phyloP scores from a whole-genome alignment of 2,113 vertebrate genomes.

The Corythornis madagascariensis region DNA sequence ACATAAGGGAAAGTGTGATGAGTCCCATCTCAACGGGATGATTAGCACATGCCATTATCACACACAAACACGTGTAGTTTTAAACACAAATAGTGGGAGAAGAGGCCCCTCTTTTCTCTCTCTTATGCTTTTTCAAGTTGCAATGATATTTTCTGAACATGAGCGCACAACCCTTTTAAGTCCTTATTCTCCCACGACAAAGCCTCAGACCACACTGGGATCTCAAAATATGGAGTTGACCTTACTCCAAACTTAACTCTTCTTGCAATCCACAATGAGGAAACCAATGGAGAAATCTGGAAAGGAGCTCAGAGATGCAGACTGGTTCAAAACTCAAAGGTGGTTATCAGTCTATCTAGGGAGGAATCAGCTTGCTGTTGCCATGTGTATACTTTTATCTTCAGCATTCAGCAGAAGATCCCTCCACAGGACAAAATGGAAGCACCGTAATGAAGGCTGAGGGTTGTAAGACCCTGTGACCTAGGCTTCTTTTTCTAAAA shows the following conservation, averaged over 20 bases:
- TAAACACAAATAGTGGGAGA: too few species aligned
- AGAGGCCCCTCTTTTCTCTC: accelerated
- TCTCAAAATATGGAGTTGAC: background rate
- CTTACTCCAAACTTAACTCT: background rate
- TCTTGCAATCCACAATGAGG: background rate
- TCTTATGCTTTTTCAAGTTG: background rate
- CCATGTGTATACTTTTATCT: accelerated
- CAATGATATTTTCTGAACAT: background rate
- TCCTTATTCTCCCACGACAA: background rate
- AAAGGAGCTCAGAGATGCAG: background rate
- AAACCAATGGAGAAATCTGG: background rate
- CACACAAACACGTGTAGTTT: background rate
- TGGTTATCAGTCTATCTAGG: too few species aligned
- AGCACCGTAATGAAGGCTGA: background rate
- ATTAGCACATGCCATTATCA: background rate
- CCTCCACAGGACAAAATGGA: background rate
- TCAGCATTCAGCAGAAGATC: background rate
- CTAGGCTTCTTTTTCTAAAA: background rate
- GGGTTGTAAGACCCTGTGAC: background rate
- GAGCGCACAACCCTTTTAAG: accelerated
- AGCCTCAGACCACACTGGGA: background rate
- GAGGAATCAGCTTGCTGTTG: background rate
- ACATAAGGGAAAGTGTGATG: accelerated
- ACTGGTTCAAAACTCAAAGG: background rate
- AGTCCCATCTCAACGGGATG: background rate